Evolutionary conservation across 2,888 invertebrate genomes (phyloP), one percentile per base, ranked within the genome.

Genomic region (Lamellibrachia satsuma): DNA sequence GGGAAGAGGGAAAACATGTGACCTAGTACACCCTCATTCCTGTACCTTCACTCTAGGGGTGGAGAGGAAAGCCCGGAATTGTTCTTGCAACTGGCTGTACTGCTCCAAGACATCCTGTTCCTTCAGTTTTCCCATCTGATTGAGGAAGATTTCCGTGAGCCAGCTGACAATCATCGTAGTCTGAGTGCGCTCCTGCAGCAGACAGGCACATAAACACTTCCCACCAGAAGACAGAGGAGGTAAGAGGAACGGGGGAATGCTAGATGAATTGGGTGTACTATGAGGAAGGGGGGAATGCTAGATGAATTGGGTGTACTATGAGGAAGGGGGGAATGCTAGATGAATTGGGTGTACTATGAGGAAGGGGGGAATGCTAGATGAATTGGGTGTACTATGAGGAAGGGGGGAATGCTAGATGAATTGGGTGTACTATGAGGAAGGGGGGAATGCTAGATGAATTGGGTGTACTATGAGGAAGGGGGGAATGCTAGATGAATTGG

Each of bases 151-250:
- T 96, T 99, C 99, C 0, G 98, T 97, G 94, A 99, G 97, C 99
- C 99, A 99, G 92, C 99, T 97, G 0, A 99, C 98, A 90, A 99
- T 97, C 97, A 99, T 98, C 0, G 99, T 98, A 92, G 98, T 98
- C 95, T 99, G 98, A 0, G 99, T 98, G 95, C 98, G 98, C 94
- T 99, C 98, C 95, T 97, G 93, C 15, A 93, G 94, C 11, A 11
- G 75, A 22, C 75, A 75, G 3, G 22, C 11, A 9, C 7, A 75
- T 15, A 75, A 22, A 22, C n/a, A 92, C 11, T 52, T 51, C 15
- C 15, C 52, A 51, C 92, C 39, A 39, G 39, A 39, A 39, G 39
- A 39, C 39, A 39, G 39, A 39, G 39, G 39, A 39, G 0, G 39
- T 39, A 39, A 39, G 39, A 39, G 39, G 39, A 39, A 39, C 39